Evolutionary conservation across 2,113 vertebrate species (phyloP).

Genomic region (Pogonocichla stellata): DNA sequence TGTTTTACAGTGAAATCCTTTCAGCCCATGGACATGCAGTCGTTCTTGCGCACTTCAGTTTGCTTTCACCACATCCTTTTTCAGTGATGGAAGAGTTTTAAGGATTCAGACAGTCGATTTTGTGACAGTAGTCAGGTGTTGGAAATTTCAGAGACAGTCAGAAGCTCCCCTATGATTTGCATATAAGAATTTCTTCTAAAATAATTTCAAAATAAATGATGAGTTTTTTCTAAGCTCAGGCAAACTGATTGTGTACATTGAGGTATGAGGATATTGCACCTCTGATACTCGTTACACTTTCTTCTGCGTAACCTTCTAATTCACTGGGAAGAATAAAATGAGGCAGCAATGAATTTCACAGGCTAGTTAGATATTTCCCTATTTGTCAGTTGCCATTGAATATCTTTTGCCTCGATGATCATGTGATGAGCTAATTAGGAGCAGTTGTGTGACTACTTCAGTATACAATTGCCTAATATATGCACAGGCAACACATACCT

Average conservation of each 20-base stretch:
- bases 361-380: neutral
- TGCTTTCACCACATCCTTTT: neutral
- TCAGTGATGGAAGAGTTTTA: neutral
- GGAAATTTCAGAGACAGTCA: neutral
- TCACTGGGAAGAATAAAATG: neutral
- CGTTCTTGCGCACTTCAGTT: neutral
- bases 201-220: neutral
- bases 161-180: neutral
- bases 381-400: neutral
- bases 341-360: neutral
- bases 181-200: neutral
- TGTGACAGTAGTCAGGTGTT: neutral
- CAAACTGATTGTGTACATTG: neutral
- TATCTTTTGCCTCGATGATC: neutral
- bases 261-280: neutral
- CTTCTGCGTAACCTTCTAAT: neutral
- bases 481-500: neutral
- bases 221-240: neutral
- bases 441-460: neutral
- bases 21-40: neutral
- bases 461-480: neutral
- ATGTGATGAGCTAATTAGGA: neutral
- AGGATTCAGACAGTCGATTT: neutral
- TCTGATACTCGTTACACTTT: neutral
- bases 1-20: neutral